Evolutionary conservation across 2,888 invertebrate species (phyloP).

Genomic region (Ichneumoninae sp.): DNA sequence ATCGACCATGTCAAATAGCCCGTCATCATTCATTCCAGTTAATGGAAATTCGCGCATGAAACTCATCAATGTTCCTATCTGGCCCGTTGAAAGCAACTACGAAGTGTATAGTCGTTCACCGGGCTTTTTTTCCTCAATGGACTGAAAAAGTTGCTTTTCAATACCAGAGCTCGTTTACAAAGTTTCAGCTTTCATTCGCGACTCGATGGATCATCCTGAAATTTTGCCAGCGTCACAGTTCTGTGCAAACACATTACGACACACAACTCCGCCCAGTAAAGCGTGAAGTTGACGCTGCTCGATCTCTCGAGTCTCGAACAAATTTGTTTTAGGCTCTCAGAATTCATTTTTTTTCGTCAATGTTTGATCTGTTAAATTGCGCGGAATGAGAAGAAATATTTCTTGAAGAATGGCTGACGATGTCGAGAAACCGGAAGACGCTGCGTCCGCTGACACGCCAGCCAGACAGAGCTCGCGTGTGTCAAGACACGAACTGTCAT

Average conservation of each 20-base stretch:
- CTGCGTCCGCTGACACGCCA: not conserved
- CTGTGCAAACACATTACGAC: not conserved
- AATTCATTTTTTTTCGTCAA: not conserved
- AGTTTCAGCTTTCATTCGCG: conserved; percentile 24
- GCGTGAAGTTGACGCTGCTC: conserved; percentile 39
- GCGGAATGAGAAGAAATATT: conserved; percentile 7
- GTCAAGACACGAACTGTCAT: not conserved
- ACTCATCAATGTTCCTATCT: not conserved
- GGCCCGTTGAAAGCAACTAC: not conserved
- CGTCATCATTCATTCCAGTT: not conserved
- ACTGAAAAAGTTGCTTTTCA: conserved; percentile 34
- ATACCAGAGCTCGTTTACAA: conserved; percentile 2
- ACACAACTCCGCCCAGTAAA: too few relatives aligned
- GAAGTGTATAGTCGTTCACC: not conserved
- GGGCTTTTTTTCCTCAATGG: conserved; percentile 26
- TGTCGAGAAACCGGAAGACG: not conserved
- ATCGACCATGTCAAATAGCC: not conserved
- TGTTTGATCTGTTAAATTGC: conserved; percentile 28
- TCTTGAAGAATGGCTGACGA: conserved; percentile 38
- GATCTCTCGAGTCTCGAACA: conserved; percentile 16
- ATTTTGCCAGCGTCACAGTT: conserved; percentile 42
- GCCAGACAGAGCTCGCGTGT: not conserved
- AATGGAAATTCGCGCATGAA: not conserved
- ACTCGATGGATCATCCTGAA: not conserved
- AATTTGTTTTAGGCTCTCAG: conserved; percentile 16